Evolutionary conservation across 2,113 vertebrate genomes (phyloP).

Genomic region (Odontophorus gujanensis): DNA sequence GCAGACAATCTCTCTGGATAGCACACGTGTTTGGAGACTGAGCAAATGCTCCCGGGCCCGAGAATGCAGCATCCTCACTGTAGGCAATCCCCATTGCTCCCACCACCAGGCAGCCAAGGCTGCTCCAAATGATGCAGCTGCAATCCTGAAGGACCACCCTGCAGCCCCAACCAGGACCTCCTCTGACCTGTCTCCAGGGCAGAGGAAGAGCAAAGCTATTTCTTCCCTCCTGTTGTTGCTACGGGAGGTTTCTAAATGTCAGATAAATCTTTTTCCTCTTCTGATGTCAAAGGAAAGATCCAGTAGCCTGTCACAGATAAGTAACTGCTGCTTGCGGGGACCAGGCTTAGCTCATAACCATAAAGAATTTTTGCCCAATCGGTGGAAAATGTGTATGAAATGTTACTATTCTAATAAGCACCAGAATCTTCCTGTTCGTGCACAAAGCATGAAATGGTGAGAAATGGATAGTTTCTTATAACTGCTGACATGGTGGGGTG

Average conservation of each 20-base stretch:
- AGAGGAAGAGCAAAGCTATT: neutral
- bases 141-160: rapidly evolving
- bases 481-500: neutral
- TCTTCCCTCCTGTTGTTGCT: neutral
- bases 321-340: neutral
- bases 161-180: neutral
- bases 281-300: neutral
- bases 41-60: neutral
- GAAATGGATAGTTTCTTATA: conserved; percentile 8
- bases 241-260: neutral
- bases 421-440: neutral
- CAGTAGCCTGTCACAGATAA: neutral
- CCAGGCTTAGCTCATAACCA: neutral
- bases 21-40: rapidly evolving
- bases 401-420: neutral
- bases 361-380: neutral
- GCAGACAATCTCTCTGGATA: neutral
- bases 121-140: neutral
- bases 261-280: neutral
- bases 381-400: neutral
- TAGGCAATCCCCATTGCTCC: neutral
- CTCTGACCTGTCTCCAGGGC: neutral
- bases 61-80: neutral
- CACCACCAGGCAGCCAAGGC: neutral
- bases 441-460: neutral